Evolutionary conservation across 1,140 invertebrate species (phyloP), one percentile per base, ranked within the genome.

Genomic region (Drosophila sulfurigaster): DNA sequence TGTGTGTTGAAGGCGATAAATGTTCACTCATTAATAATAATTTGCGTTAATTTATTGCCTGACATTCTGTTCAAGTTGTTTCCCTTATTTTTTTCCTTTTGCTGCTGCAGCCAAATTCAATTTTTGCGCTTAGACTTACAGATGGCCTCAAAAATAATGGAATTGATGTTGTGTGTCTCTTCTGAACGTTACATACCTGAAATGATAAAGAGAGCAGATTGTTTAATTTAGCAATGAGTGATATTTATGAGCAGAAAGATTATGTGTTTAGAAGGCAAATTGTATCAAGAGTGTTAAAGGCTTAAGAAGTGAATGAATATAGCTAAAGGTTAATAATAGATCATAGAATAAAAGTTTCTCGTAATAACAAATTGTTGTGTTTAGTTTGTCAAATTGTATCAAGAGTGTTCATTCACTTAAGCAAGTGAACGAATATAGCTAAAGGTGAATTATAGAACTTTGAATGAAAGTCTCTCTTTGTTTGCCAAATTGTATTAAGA

Each of bases 11-110:
- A 49, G 78, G 81, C 85, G 81, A 88, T 79, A 75, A 89, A 88
- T 88, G 83, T 81, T 74, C 70, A 43, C 66, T 79, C 85, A 85
- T 88, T 88, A 89, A 88, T 88, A 88, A 89, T 88, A 88, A 88
- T 88, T 88, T 88, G 75, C 81, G 81, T 87, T 85, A 88, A 88
- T 88, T 88, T 88, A 88, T 88, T 78, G 85, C 78, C 43, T 57
- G 68, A 75, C 71, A 89, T 70, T 79, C 60, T 74, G 78, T 38
- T 38, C 16, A 51, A 65, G 60, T 63, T 79, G 64, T 64, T 71
- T 65, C 10, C 15, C 35, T 57, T 59, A 6, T 51, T 28, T 32
- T 35, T 64, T 20, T 11, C 11, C 20, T 28, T 43, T 38, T 25
- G 25, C 10, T 35, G 48, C 60, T 69, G 41, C 41, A 38, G 65